Base-by-base conservation (phyloP, 53 echinoderm and acorn worm genomes). In the Hippasteria phrygiana region DNA sequence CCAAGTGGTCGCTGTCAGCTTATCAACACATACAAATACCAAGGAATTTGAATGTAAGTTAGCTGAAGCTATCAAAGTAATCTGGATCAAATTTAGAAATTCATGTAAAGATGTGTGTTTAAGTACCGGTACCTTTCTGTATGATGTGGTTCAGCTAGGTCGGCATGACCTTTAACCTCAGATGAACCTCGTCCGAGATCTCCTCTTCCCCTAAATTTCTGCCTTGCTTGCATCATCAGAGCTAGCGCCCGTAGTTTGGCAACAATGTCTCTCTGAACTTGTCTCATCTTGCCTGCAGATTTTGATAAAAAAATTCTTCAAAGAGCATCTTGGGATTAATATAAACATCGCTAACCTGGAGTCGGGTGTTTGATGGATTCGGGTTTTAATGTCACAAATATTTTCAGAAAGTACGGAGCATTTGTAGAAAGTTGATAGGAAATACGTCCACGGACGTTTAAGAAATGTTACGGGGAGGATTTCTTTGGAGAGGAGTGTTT, bases 151-250 rank as follows among this genome's bases (percentile, higher is more conserved):
- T 59, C 26, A 24, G 3, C 26, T 22, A 8, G 2, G 8, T 26
- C 59, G 20, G n/a, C 59, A 24, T 67, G 37, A 33, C 69, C 13
- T 54, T 26, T 55, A 1, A 14, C 54, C 35, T 77, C 55, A 17
- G 16, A 28, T 13, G 0, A 17, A 14, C 31, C 46, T 42, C 34
- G 64, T 64, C 0, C 45, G 10, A 31, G 43, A 64, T 9, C 17
- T 1, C 18, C 33, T 36, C 18, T 42, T 24, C 24, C 70, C 16
- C 70, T 69, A 31, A 71, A 13, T 45, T 71, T 85, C 35, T 71
- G 85, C 29, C 85, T 85, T 0, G 85, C 85, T 24, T 71, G 27
- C 85, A 85, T 85, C 85, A 85, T 85, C 24, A 85, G 70, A 36
- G 71, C 64, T 17, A 85, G 36, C n/a, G 71, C 85, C 35, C 54